phyloP scores from a whole-genome alignment of 1,140 invertebrate species.

The Drosophila yakuba region DNA sequence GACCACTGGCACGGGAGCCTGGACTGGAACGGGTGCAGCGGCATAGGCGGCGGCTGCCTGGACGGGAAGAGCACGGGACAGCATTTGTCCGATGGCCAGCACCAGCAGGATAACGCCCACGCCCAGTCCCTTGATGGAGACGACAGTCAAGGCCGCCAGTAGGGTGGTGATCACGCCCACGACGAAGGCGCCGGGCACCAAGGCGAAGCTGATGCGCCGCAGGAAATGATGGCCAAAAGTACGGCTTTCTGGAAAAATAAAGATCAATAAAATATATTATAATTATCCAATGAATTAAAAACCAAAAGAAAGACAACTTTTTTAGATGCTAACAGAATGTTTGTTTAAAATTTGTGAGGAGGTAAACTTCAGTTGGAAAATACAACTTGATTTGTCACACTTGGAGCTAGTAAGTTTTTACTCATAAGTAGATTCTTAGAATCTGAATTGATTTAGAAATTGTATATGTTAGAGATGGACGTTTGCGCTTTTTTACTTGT shows the following conservation, averaged over 20 bases:
- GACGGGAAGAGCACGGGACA: slow-evolving; percentile 78
- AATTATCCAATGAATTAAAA: not conserved
- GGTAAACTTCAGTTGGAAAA: too few species aligned
- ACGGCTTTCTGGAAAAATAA: slow-evolving; percentile 82
- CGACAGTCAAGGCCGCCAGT: slow-evolving; percentile 86
- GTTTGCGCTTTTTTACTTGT: too few species aligned
- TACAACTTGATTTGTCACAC: too few species aligned
- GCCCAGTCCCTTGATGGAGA: slow-evolving; percentile 88
- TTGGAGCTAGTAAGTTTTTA: too few species aligned
- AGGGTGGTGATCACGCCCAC: slow-evolving; percentile 87
- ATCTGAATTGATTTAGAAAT: too few species aligned
- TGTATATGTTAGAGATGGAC: too few species aligned
- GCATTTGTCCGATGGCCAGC: slow-evolving; percentile 82
- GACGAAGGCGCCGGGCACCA: slow-evolving; percentile 87
- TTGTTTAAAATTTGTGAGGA: too few species aligned
- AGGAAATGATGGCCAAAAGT: slow-evolving; percentile 87
- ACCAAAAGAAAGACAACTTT: not conserved
- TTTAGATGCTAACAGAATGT: not conserved
- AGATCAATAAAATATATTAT: not conserved
- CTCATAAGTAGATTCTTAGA: too few species aligned
- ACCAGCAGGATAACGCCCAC: slow-evolving; percentile 85
- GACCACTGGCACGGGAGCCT: slow-evolving; percentile 77
- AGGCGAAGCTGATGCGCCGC: slow-evolving; percentile 87
- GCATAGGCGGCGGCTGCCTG: slow-evolving; percentile 74
- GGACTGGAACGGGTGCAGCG: slow-evolving; percentile 50